Percentiles rank a stretch among this genome's conserved stretches.
Evolutionary conservation across 2,888 invertebrate genomes (phyloP).

Genomic region (Epinotia bilunana): DNA sequence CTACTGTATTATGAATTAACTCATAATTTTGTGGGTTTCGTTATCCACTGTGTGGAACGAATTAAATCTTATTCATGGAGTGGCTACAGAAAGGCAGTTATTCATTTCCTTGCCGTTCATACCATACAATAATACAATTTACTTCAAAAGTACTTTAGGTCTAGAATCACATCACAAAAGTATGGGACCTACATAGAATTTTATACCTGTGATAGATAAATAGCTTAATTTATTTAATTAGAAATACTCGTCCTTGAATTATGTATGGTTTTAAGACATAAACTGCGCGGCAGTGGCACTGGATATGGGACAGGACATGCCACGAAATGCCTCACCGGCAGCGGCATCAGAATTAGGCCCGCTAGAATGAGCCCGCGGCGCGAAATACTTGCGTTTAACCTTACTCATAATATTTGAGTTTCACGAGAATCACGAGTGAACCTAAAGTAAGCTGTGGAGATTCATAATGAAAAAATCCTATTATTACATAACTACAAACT

Average conservation of each 20-base stretch:
- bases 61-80: background rate
- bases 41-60: background rate
- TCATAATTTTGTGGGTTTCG: background rate
- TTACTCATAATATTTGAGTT: constrained; percentile 4
- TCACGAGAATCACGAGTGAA: background rate
- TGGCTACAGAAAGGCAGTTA: background rate
- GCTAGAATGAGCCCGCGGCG: background rate
- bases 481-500: constrained; percentile 57
- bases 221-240: background rate
- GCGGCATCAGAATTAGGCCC: constrained; percentile 14
- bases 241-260: background rate
- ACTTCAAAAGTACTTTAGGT: background rate
- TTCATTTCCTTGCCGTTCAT: background rate
- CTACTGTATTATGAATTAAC: background rate
- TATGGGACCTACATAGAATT: background rate
- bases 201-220: no score
- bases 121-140: no score
- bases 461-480: constrained; percentile 32
- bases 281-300: constrained; percentile 10
- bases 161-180: background rate
- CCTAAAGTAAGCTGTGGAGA: constrained; percentile 7
- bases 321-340: constrained; percentile 14
- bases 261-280: constrained; percentile 10
- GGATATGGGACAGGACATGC: constrained; percentile 23
- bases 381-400: background rate